These are phyloP conservation scores for Cichlasoma orientale DNA, from an alignment of 2,797 vertebrate species.

Conservation along the genomic window DNA sequence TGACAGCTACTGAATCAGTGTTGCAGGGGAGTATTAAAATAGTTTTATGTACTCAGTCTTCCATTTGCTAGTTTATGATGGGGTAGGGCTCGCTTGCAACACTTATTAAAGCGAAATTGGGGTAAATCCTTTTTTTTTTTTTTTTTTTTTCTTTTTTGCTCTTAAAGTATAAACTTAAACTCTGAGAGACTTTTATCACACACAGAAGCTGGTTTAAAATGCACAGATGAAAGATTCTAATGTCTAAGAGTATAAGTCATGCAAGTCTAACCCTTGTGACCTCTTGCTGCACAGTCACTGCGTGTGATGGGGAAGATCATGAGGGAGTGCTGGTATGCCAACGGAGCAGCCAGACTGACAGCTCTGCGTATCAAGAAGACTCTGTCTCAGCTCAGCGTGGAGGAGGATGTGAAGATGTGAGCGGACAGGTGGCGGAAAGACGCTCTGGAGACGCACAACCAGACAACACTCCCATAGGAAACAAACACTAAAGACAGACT, in stretches of 20 bases:
- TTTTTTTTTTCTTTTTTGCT: not conserved
- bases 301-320: constrained; percentile 99
- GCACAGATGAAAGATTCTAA: not conserved
- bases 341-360: constrained; percentile 92
- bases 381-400: constrained; percentile 95
- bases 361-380: constrained; percentile 99
- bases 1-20: not conserved
- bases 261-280: not conserved
- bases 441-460: constrained; percentile 60
- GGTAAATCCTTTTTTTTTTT: not conserved
- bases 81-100: not conserved
- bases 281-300: constrained; percentile 81
- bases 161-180: not conserved
- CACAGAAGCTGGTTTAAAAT: not conserved
- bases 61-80: not conserved
- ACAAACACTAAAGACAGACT: constrained; percentile 71
- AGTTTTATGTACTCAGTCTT: not conserved
- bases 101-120: not conserved
- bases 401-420: constrained; percentile 98
- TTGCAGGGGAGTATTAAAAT: not conserved
- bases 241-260: not conserved
- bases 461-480: constrained; percentile 59
- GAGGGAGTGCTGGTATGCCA: constrained; percentile 98
- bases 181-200: not conserved
- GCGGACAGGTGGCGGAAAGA: constrained; percentile 12